Evolutionary conservation across 2,888 invertebrate genomes (phyloP).

Genomic region (Gasteruption jaculator): DNA sequence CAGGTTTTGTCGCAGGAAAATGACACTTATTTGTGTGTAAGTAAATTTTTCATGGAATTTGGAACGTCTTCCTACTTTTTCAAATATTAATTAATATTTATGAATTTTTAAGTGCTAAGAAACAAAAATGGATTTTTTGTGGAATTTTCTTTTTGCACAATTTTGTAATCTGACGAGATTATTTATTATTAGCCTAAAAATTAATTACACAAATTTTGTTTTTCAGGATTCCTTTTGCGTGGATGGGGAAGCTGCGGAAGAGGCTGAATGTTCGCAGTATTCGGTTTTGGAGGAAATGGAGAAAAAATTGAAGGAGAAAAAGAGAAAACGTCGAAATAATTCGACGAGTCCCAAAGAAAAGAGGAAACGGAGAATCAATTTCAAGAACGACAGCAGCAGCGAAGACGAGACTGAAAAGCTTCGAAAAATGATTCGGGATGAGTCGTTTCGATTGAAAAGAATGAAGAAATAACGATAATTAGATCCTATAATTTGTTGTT

Average conservation of each 20-base stretch:
- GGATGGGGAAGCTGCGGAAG: slow-evolving; percentile 18
- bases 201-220: slow-evolving; percentile 8
- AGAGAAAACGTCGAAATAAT: slow-evolving; percentile 25
- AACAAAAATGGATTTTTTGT: slow-evolving; percentile 6
- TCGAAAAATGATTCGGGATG: slow-evolving; percentile 31
- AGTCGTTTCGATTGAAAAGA: slow-evolving; percentile 24
- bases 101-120: neutral
- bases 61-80: neutral
- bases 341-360: slow-evolving; percentile 13
- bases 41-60: slow-evolving; percentile 19
- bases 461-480: too few relatives aligned
- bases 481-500: too few relatives aligned
- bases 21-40: slow-evolving; percentile 39
- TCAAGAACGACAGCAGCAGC: slow-evolving; percentile 28
- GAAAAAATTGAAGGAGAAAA: slow-evolving; percentile 20
- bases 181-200: neutral
- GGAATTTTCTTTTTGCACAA: slow-evolving; percentile 5
- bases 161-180: too few relatives aligned
- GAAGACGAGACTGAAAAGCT: slow-evolving; percentile 40
- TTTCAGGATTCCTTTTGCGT: slow-evolving; percentile 43
- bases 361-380: slow-evolving; percentile 19
- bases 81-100: neutral
- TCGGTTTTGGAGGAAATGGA: slow-evolving; percentile 31
- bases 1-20: slow-evolving; percentile 27
- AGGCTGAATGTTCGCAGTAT: slow-evolving; percentile 14